A percentile compares a stretch with the other conserved stretches of the same genome.
These are phyloP conservation scores for Anas platyrhynchos DNA, from an alignment of 2,113 vertebrate species.

Conservation along the genomic window DNA sequence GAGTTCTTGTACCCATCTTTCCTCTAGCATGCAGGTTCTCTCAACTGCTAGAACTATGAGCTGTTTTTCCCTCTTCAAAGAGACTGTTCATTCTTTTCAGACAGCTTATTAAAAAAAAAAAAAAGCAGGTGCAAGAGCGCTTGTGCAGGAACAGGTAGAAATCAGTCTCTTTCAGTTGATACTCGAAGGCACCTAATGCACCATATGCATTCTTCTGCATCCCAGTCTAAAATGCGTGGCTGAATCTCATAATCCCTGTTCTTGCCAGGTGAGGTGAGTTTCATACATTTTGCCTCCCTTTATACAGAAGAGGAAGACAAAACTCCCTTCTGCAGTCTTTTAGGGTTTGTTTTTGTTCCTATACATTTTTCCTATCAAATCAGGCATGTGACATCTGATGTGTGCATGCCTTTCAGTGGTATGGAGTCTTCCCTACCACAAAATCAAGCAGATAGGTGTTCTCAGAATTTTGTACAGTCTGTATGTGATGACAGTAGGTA, in stretches of 20 bases:
- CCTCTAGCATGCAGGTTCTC: neutral
- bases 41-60: neutral
- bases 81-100: neutral
- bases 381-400: neutral
- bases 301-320: neutral
- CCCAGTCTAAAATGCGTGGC: neutral
- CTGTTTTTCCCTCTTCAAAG: neutral
- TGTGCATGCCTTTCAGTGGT: neutral
- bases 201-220: neutral
- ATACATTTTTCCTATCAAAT: neutral
- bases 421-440: neutral
- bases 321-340: neutral
- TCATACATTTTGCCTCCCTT: neutral
- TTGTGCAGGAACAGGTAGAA: neutral
- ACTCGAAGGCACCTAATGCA: neutral
- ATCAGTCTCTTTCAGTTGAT: neutral
- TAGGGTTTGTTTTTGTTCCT: neutral
- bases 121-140: neutral
- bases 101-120: neutral
- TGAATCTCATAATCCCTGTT: neutral
- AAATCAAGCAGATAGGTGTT: neutral
- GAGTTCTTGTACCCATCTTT: neutral
- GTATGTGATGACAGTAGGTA: neutral
- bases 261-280: neutral
- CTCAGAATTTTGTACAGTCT: neutral